Base-by-base conservation (phyloP, 2,888 invertebrate species). In the Cremastobaeus sp. region DNA sequence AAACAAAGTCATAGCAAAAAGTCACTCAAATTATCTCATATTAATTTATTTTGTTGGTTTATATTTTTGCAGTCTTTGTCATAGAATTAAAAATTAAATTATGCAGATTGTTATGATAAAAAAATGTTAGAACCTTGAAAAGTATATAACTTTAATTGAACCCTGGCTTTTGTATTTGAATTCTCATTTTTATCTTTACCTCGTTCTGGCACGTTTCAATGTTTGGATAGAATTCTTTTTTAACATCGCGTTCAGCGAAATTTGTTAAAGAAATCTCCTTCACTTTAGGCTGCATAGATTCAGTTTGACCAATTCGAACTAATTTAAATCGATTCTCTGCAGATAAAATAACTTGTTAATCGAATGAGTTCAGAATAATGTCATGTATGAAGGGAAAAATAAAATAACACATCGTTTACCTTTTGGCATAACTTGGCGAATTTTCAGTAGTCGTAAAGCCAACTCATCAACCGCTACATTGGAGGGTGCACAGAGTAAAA, bases 381-480 rank as follows among this genome's bases (percentile, higher is more conserved):
- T 28, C 15, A 30, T 21, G 3, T 21, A 11, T 43, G 8, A 21
- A n/a, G n/a, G n/a, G 14, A 37, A 37, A 37, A 6, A 30, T 47
- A 15, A 47, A 15, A 47, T 30, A 30, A 6, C n/a, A 6, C n/a
- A 39, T 18, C 1, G 11, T 6, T 39, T 18, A 55, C 55, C 41
- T 6, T n/a, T 28, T 11, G 55, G 55, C 41, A 55, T 20, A 14
- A 41, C 15, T 11, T 30, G 41, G 12, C 41, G 41, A 30, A 55
- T 11, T 18, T 32, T 30, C 14, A 55, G 9, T 4, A 96, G 86
- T 72, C 93, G 89, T 3, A 89, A 79, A 3, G 93, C 91, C 1
- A 96, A 89, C 82, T 93, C 94, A 88, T 97, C 96, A 4, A 96
- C 91, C 0, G 96, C 96, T 0, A 93, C 93, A 88, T 97, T 96